phyloP scores from a whole-genome alignment of 2,113 vertebrate genomes.

The Chaetops frenatus region DNA sequence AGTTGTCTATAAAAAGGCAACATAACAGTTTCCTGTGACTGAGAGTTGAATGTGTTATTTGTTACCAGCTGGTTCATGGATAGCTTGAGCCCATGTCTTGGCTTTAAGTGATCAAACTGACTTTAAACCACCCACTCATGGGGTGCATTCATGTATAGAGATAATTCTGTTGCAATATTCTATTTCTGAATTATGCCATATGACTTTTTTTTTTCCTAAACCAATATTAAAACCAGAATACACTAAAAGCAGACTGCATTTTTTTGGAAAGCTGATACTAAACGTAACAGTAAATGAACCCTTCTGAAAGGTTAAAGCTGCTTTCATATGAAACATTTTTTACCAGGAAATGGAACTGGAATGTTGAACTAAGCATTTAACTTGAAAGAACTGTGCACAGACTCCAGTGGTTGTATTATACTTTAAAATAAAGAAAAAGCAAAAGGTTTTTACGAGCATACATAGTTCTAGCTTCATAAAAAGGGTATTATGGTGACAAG shows the following conservation, averaged over 20 bases:
- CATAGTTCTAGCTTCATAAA: constrained; percentile 41
- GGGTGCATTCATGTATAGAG: no score
- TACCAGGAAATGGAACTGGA: constrained; percentile 59
- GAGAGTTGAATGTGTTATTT: constrained; percentile 60
- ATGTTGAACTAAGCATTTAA: constrained; percentile 52
- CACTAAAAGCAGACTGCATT: neutral
- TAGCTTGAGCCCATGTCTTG: constrained; percentile 7
- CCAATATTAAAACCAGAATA: constrained; percentile 58
- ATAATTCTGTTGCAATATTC: no score
- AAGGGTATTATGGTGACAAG: constrained; percentile 26
- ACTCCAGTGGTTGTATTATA: constrained; percentile 32
- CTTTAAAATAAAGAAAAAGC: constrained; percentile 35
- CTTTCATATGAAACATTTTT: constrained; percentile 65
- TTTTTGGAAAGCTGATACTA: constrained; percentile 54
- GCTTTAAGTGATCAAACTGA: constrained; percentile 36
- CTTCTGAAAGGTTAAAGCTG: constrained; percentile 54
- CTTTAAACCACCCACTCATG: no score
- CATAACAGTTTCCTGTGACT: constrained; percentile 41
- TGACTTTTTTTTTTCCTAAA: no score
- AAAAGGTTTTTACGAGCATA: constrained; percentile 12
- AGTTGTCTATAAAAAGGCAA: constrained; percentile 54
- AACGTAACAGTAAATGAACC: constrained; percentile 63
- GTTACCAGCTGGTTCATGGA: constrained; percentile 48
- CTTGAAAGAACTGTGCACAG: constrained; percentile 41
- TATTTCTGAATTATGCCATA: no score